Percentiles rank a stretch among this genome's conserved stretches.
Conservation (phyloP, 2,113 vertebrate species). For the Phalacrocorax carbo region DNA sequence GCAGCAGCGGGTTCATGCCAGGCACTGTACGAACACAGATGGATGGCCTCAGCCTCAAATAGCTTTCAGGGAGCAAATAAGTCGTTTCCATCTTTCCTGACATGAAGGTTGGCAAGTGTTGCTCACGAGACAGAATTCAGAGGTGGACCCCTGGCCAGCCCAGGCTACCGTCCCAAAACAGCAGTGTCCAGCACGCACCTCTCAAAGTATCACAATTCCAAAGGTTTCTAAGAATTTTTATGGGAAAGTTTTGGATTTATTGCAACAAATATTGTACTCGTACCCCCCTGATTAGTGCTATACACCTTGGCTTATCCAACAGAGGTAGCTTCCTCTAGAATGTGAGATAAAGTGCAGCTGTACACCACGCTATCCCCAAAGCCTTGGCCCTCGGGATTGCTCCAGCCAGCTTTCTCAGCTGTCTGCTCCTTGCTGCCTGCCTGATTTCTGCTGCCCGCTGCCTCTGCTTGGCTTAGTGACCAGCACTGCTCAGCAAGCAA, state of each 20-base stretch:
- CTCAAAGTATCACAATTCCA: not conserved
- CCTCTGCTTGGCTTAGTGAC: too few relatives aligned
- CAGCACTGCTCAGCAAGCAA: not conserved
- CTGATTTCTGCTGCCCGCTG: not conserved
- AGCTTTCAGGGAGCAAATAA: not conserved
- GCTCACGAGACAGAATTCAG: not conserved
- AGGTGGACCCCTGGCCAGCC: too few relatives aligned
- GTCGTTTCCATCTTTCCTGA: not conserved
- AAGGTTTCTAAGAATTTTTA: not conserved
- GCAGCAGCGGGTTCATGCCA: not conserved
- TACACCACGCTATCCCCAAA: accelerated
- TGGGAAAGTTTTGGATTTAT: not conserved
- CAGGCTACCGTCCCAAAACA: accelerated
- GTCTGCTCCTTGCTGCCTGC: not conserved
- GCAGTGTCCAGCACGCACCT: accelerated
- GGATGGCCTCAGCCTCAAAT: not conserved
- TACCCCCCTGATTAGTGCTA: too few relatives aligned
- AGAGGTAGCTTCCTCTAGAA: not conserved
- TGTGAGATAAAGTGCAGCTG: not conserved
- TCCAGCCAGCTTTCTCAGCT: too few relatives aligned
- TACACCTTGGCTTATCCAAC: not conserved
- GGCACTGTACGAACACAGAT: not conserved
- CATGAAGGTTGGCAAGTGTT: not conserved
- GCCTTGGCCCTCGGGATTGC: too few relatives aligned
- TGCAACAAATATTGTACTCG: accelerated